Percentiles rank a stretch among this genome's conserved stretches.
Evolutionary conservation across 2,888 invertebrate genomes (phyloP).

Genomic region (Rhingia campestris): DNA sequence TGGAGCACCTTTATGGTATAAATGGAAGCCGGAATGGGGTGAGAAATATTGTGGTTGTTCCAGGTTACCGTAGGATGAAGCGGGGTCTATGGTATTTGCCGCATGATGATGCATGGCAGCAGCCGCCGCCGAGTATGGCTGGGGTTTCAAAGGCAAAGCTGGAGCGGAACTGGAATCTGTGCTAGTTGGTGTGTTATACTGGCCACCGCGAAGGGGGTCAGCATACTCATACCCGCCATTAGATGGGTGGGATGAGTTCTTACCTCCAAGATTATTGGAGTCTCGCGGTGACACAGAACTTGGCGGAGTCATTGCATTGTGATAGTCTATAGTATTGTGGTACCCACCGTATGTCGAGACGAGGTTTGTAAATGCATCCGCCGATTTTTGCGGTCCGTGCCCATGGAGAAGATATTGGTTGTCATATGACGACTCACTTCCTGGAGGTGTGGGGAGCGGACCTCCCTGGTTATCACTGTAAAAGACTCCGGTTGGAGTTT

Average conservation of each 20-base stretch:
- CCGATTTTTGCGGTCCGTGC: conserved; percentile 83
- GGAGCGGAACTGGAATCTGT: conserved; percentile 85
- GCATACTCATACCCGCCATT: conserved; percentile 86
- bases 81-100: conserved; percentile 85
- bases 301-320: conserved; percentile 97
- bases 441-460: conserved; percentile 95
- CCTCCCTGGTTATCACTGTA: conserved; percentile 85
- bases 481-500: conserved; percentile 82
- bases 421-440: conserved; percentile 90
- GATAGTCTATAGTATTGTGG: conserved; percentile 90
- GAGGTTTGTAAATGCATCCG: conserved; percentile 85
- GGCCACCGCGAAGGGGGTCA: conserved; percentile 84
- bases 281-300: conserved; percentile 98
- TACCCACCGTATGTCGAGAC: conserved; percentile 85
- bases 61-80: conserved; percentile 85
- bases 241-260: conserved; percentile 74
- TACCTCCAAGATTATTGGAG: conserved; percentile 85
- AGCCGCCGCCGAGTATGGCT: conserved; percentile 91
- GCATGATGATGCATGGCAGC: conserved; percentile 86
- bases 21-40: conserved; percentile 91
- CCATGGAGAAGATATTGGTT: conserved; percentile 85
- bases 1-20: conserved; percentile 90
- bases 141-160: conserved; percentile 93
- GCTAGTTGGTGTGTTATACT: conserved; percentile 81
- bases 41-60: conserved; percentile 95